Evolutionary conservation across 2,888 invertebrate species (phyloP), one percentile per base, ranked within the genome.

Genomic region (Aquatica leii): DNA sequence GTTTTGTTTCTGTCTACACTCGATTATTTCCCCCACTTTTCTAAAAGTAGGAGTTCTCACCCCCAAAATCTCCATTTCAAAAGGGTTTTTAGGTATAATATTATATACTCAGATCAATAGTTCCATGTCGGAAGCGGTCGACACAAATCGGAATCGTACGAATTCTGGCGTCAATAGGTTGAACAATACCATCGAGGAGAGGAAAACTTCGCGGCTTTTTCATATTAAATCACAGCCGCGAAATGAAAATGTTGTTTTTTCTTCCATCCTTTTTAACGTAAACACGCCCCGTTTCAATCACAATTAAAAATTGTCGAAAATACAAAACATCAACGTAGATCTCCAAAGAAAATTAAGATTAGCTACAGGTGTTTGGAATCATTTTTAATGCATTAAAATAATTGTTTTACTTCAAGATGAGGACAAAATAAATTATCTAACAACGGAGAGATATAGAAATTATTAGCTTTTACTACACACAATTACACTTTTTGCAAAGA

Each of bases 1-100:
- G 76, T 75, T 76, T 75, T 76, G 74, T 75, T 74, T 73, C 73
- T 74, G 75, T 76, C 70, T 69, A 57, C 74, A 73, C 74, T 73
- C 74, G 75, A 74, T 76, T 74, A 74, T 75, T 74, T 70, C 71
- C 71, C 66, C 66, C 67, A 62, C 64, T 65, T 64, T 61, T 57
- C 62, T 58, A 62, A 59, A 58, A 61, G 71, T 62, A 67, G 69
- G 69, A 62, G 66, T 65, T 66, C 73, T 69, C 71, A 72, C 74
- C 74, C 73, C 75, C 73, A 65, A 77, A 80, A 79, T 80, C 78
- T 78, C 75, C 78, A 77, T 78, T 80, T 79, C 77, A 77, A 79
- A 80, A 77, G 76, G 77, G 76, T 77, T 79, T 77, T 77, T 76
- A 73, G 73, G 75, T 76, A 78, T 79, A 77, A 77, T 78, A 76